Evolutionary conservation across 1,140 invertebrate species (phyloP).

Genomic region (Achroia grisella): DNA sequence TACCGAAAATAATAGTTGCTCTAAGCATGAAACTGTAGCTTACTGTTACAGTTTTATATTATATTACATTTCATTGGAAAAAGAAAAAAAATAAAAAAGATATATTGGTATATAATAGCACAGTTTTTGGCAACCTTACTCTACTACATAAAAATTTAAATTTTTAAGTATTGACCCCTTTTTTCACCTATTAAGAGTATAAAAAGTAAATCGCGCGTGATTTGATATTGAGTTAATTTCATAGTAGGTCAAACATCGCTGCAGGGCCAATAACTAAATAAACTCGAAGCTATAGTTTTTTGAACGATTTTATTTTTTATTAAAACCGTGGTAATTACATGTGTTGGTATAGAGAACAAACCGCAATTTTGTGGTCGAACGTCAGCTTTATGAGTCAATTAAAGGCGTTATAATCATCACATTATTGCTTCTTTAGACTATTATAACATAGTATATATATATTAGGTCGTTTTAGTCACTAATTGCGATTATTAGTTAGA

Average conservation of each 20-base stretch:
- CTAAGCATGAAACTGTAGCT: too few relatives aligned
- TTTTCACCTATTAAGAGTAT: not conserved
- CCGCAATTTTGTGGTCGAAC: conserved; percentile 58
- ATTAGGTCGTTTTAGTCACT: conserved; percentile 42
- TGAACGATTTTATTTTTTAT: conserved; percentile 44
- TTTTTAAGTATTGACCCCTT: too few relatives aligned
- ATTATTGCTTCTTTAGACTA: conserved; percentile 39
- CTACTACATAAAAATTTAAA: too few relatives aligned
- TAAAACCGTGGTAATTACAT: conserved; percentile 52
- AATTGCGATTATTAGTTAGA: conserved; percentile 1
- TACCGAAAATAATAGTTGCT: too few relatives aligned
- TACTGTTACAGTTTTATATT: too few relatives aligned
- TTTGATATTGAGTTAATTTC: conserved; percentile 16
- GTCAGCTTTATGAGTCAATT: conserved; percentile 63
- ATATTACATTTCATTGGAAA: too few relatives aligned
- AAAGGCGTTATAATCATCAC: conserved; percentile 65
- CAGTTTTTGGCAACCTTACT: too few relatives aligned
- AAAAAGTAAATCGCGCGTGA: not conserved
- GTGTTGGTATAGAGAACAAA: conserved; percentile 63
- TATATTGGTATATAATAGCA: too few relatives aligned
- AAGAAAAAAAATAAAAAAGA: too few relatives aligned
- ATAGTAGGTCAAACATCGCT: conserved; percentile 21
- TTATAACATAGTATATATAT: conserved; percentile 28
- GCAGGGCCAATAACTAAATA: conserved; percentile 63
- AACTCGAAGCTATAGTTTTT: conserved; percentile 54